Evolutionary conservation across 1,140 invertebrate genomes (phyloP), one percentile per base, ranked within the genome.

Genomic region (Lasioglossum albipes): DNA sequence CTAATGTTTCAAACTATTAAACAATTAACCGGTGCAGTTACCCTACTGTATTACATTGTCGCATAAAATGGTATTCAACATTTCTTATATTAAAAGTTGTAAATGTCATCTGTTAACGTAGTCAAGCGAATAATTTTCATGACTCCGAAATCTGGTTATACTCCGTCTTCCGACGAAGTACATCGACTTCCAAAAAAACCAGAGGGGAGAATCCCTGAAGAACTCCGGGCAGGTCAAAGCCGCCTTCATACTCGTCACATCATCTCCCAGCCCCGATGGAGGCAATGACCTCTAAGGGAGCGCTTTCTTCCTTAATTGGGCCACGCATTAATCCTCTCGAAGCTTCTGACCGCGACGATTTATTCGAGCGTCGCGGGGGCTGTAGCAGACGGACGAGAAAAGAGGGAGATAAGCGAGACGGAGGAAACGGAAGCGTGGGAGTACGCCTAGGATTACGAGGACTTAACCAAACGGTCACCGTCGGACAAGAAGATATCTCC

Each of bases 231-330:
- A n/a, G 16, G 57, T 62, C 9, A 36, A 5, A 41, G 16, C 31
- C 36, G 27, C 6, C n/a, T 68, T 66, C n/a, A 68, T 27, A 18
- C 65, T 67, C 57, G 31, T 76, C 45, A 82, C 82, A 75, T 70
- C 83, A 76, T 83, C 76, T 69, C 64, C 45, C 74, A 45, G 64
- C 59, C 61, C 31, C 36, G 27, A 16, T 61, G 54, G 77, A 49
- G 52, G 20, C 3, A 57, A 65, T 57, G 70, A 74, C 74, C 80
- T 79, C 81, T 71, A 88, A 88, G 76, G 84, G 79, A 81, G 71
- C 81, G 68, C 74, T 65, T 81, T 74, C 64, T 61, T 81, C 27
- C 81, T 89, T 88, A 88, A 89, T 89, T 89, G 88, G 87, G 64
- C 75, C 88, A 59, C 82, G 79, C 79, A 87, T 89, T 89, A 88